These are phyloP conservation scores for Uloborus diversus DNA, from an alignment of 1,140 invertebrate species.

Conservation along the genomic window DNA sequence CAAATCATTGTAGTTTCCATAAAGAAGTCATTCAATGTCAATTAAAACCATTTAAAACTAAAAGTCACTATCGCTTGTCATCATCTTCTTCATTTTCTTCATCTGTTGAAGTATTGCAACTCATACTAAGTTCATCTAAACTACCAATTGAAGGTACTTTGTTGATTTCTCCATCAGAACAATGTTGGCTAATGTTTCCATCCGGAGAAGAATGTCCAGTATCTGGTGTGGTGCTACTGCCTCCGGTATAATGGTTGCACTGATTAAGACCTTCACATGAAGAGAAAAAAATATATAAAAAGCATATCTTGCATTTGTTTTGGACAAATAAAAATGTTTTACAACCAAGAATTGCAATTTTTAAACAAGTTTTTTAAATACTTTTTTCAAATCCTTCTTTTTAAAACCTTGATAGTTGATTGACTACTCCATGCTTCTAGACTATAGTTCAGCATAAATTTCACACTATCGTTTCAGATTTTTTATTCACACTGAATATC, in stretches of 20 bases:
- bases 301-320: too few relatives aligned
- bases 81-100: conserved; percentile 47
- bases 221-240: conserved; percentile 19
- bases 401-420: too few relatives aligned
- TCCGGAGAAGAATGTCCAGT: conserved; percentile 45
- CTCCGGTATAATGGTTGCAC: conserved; percentile 28
- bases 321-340: too few relatives aligned
- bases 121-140: conserved; percentile 49
- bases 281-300: too few relatives aligned
- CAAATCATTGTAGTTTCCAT: background rate
- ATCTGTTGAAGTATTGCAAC: conserved; percentile 28
- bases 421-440: too few relatives aligned
- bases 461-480: too few relatives aligned
- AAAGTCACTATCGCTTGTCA: conserved; percentile 34
- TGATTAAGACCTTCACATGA: too few relatives aligned
- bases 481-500: too few relatives aligned
- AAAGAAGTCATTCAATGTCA: background rate
- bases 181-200: conserved; percentile 50
- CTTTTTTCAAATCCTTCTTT: too few relatives aligned
- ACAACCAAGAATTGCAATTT: too few relatives aligned
- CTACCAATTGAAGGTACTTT: conserved; percentile 45
- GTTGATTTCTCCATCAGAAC: conserved; percentile 43
- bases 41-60: background rate
- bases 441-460: too few relatives aligned
- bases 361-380: too few relatives aligned